These are phyloP conservation scores for Nothocercus nigrocapillus DNA, from an alignment of 2,113 vertebrate species.

Conservation along the genomic window DNA sequence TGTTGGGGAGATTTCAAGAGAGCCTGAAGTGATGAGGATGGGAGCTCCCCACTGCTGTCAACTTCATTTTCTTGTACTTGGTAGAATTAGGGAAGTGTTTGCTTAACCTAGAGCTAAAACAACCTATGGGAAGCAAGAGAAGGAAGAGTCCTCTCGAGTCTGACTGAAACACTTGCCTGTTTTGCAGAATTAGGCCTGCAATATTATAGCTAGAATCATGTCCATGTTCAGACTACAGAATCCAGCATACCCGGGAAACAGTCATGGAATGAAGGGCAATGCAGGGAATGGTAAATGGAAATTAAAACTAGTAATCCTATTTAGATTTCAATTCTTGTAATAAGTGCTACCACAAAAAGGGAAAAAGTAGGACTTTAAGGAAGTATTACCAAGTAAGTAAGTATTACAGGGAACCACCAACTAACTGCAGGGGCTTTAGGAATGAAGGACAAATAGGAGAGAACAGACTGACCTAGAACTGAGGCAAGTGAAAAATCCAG, in stretches of 20 bases:
- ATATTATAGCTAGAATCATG: not conserved
- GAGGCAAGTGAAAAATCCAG: not conserved
- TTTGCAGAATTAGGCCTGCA: not conserved
- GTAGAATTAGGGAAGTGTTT: not conserved
- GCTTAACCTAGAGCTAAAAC: not conserved
- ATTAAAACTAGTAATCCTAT: not conserved
- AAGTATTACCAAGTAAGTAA: not conserved
- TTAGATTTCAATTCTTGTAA: not conserved
- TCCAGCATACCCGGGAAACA: not conserved
- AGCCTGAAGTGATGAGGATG: not conserved
- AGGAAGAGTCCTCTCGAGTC: not conserved
- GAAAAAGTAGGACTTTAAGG: not conserved
- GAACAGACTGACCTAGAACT: not conserved
- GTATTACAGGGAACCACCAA: not conserved
- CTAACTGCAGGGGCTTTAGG: not conserved
- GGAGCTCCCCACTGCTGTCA: not conserved
- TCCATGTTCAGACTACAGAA: not conserved
- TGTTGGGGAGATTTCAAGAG: not conserved
- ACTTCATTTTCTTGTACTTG: not conserved
- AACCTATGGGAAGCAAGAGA: not conserved
- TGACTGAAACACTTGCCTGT: not conserved
- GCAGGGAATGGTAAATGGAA: not conserved
- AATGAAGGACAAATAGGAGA: not conserved
- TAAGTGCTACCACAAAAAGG: not conserved
- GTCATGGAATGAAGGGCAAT: not conserved